These are phyloP conservation scores for Copidosoma floridanum DNA, from an alignment of 1,140 invertebrate genomes.

Conservation along the genomic window DNA sequence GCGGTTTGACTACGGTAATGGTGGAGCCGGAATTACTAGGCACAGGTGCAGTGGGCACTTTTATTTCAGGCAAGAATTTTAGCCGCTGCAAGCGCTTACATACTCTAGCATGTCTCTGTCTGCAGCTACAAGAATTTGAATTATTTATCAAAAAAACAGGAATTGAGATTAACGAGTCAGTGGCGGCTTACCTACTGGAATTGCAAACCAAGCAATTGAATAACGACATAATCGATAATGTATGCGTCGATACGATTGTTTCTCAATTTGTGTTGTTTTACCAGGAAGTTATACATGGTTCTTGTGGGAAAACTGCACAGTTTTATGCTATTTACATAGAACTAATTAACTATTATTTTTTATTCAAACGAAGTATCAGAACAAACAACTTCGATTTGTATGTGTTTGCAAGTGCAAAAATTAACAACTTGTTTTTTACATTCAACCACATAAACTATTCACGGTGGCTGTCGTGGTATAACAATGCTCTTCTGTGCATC, in stretches of 20 bases:
- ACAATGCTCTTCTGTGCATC: slow-evolving; percentile 26
- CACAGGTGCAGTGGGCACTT: slow-evolving; percentile 37
- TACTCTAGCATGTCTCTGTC: slow-evolving; percentile 29
- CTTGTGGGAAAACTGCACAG: no score
- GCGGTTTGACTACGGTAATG: slow-evolving; percentile 49
- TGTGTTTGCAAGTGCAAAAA: slow-evolving; percentile 35
- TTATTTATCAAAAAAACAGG: slow-evolving; percentile 29
- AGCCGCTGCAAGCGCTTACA: slow-evolving; percentile 37
- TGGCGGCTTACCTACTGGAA: not conserved
- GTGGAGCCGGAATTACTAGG: slow-evolving; percentile 43
- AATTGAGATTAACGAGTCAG: not conserved
- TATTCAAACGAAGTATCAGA: slow-evolving; percentile 25
- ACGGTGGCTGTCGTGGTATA: slow-evolving; percentile 30
- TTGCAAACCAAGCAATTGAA: not conserved
- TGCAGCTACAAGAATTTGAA: slow-evolving; percentile 51
- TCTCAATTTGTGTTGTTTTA: slow-evolving; percentile 37
- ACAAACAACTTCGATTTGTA: slow-evolving; percentile 27
- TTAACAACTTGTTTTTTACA: slow-evolving; percentile 41
- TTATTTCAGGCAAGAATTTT: slow-evolving; percentile 42
- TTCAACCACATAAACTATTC: slow-evolving; percentile 45
- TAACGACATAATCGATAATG: not conserved
- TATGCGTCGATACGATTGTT: not conserved
- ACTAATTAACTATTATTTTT: slow-evolving; percentile 37
- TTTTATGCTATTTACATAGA: no score
- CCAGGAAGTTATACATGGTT: slow-evolving; percentile 38